A percentile compares a stretch with the other conserved stretches of the same genome.
Evolutionary conservation across 2,797 vertebrate genomes (phyloP).

Genomic region (Mus spretus): DNA sequence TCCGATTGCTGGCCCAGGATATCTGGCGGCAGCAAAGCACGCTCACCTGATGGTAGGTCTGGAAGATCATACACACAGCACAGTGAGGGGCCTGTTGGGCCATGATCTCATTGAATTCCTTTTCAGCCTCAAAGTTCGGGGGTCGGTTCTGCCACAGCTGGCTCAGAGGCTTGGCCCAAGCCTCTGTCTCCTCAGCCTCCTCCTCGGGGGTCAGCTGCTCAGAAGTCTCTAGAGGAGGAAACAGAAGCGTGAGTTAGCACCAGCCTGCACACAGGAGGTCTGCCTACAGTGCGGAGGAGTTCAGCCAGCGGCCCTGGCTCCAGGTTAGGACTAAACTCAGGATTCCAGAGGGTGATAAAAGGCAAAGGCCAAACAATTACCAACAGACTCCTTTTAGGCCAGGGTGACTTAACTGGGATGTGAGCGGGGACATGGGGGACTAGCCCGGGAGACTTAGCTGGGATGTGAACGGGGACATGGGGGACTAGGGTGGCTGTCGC

Average conservation of each 20-base stretch:
- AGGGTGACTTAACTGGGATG: too few species aligned
- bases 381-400: not conserved
- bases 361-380: not conserved
- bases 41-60: slow-evolving; percentile 94
- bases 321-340: not conserved
- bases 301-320: slow-evolving; percentile 4
- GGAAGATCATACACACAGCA: slow-evolving; percentile 96
- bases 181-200: slow-evolving; percentile 93
- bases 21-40: too few species aligned
- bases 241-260: not conserved
- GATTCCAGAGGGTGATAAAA: not conserved
- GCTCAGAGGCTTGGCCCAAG: slow-evolving; percentile 95
- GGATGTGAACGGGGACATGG: not conserved
- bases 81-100: slow-evolving; percentile 95
- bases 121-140: slow-evolving; percentile 93
- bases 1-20: not conserved
- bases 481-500: not conserved
- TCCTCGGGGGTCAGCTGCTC: slow-evolving; percentile 91
- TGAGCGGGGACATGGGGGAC: too few species aligned
- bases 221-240: slow-evolving; percentile 89
- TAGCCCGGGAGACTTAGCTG: fast-evolving
- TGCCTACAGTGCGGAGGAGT: not conserved
- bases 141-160: slow-evolving; percentile 97
- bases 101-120: slow-evolving; percentile 94
- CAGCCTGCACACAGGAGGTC: not conserved